phyloP scores from a whole-genome alignment of 1,140 invertebrate genomes.

The Leptinotarsa defecta region DNA sequence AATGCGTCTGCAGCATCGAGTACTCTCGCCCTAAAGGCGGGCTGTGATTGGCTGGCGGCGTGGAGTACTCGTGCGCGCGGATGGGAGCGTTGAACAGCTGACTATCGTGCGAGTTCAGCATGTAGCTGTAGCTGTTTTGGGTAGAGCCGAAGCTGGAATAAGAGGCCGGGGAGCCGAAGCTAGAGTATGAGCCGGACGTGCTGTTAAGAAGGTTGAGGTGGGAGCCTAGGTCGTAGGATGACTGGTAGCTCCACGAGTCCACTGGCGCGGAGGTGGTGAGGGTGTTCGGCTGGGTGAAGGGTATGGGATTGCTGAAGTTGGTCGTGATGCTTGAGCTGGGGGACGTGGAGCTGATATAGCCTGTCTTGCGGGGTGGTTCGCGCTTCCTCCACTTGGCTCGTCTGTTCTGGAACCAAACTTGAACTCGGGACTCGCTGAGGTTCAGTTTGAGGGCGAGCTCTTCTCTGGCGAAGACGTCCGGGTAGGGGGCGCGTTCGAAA shows the following conservation, averaged over 20 bases:
- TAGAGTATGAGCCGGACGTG: conserved; percentile 68
- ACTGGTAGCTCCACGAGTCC: conserved; percentile 78
- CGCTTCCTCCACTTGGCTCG: conserved; percentile 97
- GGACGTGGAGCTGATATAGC: conserved; percentile 54
- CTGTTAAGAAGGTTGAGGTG: conserved; percentile 73
- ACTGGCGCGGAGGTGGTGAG: conserved; percentile 65
- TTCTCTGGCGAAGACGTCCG: conserved; percentile 94
- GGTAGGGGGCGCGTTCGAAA: conserved; percentile 93
- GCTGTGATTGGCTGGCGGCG: conserved; percentile 61
- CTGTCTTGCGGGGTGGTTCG: conserved; percentile 93
- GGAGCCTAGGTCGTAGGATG: conserved; percentile 74
- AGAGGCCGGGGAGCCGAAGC: conserved; percentile 59
- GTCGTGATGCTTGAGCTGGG: conserved; percentile 64
- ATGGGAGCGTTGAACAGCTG: conserved; percentile 67
- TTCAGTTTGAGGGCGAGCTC: conserved; percentile 89
- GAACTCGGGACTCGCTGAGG: conserved; percentile 91
- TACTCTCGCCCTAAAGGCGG: conserved; percentile 67
- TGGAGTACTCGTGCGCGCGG: conserved; percentile 66
- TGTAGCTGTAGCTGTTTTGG: conserved; percentile 65
- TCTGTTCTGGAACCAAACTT: conserved; percentile 94
- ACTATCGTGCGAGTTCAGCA: conserved; percentile 68
- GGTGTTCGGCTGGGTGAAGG: conserved; percentile 69
- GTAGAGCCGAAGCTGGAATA: conserved; percentile 58
- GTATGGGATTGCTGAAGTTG: conserved; percentile 66
- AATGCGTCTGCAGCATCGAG: conserved; percentile 69